phyloP scores from a whole-genome alignment of 2,113 vertebrate genomes.

The Sciurus niger region DNA sequence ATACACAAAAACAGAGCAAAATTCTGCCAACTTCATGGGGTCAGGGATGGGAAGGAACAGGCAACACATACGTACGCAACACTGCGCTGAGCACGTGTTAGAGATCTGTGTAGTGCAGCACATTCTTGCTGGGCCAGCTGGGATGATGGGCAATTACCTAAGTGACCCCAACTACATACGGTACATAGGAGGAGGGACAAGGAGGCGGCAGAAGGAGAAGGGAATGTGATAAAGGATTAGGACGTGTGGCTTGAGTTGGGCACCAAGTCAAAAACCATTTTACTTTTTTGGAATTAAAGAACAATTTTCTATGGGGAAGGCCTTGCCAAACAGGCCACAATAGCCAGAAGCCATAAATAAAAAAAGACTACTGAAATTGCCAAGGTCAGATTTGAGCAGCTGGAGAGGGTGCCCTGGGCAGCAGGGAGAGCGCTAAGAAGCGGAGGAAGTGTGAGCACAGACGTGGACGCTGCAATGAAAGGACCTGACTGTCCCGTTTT shows the following conservation, averaged over 20 bases:
- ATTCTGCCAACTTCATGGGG: neutral
- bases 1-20: neutral
- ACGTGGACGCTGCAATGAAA: neutral
- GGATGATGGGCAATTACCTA: neutral
- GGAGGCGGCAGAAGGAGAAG: neutral
- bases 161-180: accelerated
- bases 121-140: neutral
- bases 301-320: neutral
- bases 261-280: neutral
- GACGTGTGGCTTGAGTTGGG: neutral
- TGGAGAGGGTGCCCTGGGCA: neutral
- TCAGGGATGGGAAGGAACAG: neutral
- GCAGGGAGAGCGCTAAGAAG: neutral
- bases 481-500: too few species aligned
- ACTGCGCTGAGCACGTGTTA: neutral
- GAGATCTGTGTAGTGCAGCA: neutral
- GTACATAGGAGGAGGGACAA: neutral
- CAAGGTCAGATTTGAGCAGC: slow-evolving; percentile 2
- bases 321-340: slow-evolving; percentile 1
- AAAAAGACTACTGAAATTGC: slow-evolving; percentile 13
- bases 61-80: neutral
- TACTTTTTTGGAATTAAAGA: neutral
- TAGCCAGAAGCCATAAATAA: slow-evolving; percentile 30
- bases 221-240: neutral
- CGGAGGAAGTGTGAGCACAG: neutral